Evolutionary conservation across 1,140 invertebrate species (phyloP).

Genomic region (Drosophila kohkoa): DNA sequence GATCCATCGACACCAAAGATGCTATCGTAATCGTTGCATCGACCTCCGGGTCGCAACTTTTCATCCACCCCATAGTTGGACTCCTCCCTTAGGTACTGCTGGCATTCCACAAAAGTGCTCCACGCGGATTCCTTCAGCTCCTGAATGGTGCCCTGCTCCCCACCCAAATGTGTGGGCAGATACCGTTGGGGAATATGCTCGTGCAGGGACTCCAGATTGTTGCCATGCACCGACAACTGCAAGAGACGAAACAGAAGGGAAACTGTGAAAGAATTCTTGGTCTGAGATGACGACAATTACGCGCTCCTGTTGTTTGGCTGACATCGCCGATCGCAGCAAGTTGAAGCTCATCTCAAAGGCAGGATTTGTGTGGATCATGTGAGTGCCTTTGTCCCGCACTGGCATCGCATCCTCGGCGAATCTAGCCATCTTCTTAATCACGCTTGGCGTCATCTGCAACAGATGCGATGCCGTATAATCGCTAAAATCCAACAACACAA

Average conservation of each 20-base stretch:
- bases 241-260: not conserved
- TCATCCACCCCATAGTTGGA: conserved; percentile 86
- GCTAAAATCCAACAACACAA: conserved; percentile 81
- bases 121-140: conserved; percentile 85
- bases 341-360: conserved; percentile 85
- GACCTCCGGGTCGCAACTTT: conserved; percentile 85
- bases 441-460: conserved; percentile 82
- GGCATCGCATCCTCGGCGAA: conserved; percentile 85
- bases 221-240: conserved; percentile 71
- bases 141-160: conserved; percentile 83
- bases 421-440: conserved; percentile 84
- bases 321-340: conserved; percentile 85
- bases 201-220: conserved; percentile 85
- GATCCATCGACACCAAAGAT: conserved; percentile 87
- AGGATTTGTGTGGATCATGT: conserved; percentile 85
- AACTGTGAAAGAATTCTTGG: not conserved
- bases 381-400: conserved; percentile 84
- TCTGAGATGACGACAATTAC: conserved; percentile 59
- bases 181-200: conserved; percentile 85
- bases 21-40: conserved; percentile 85
- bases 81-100: conserved; percentile 86
- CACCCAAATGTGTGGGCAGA: conserved; percentile 86
- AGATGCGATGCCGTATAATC: conserved; percentile 81
- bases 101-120: conserved; percentile 85
- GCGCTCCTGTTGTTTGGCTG: conserved; percentile 84